phyloP scores from a whole-genome alignment of 2,797 vertebrate genomes.

The Lagorchestes hirsutus region DNA sequence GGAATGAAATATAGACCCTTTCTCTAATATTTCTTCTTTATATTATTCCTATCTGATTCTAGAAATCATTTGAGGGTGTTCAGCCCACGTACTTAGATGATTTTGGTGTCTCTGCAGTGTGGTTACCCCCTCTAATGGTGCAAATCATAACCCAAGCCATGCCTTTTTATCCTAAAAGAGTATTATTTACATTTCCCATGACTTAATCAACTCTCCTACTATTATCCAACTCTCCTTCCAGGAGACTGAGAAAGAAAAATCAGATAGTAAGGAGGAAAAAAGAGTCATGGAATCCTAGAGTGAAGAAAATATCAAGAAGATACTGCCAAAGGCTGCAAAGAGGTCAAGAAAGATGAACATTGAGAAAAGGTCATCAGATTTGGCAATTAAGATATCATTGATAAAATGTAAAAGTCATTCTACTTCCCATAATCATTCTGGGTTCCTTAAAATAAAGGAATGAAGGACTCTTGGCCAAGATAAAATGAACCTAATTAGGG shows the following conservation, averaged over 20 bases:
- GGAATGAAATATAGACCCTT: slow-evolving; percentile 43
- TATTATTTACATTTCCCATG: not conserved
- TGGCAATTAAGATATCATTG: not conserved
- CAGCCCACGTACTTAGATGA: not conserved
- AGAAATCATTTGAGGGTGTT: not conserved
- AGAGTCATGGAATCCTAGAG: not conserved
- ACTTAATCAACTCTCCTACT: not conserved
- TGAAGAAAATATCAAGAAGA: not conserved
- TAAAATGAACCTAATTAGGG: not conserved
- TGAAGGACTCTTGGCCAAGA: not conserved
- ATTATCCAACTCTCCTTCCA: not conserved
- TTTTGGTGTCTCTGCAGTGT: not conserved
- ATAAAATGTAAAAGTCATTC: not conserved
- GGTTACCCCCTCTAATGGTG: not conserved
- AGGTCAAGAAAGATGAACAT: not conserved
- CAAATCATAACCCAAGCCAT: not conserved
- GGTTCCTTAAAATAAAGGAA: not conserved
- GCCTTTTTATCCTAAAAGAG: not conserved
- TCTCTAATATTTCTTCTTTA: slow-evolving; percentile 26
- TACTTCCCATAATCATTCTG: not conserved
- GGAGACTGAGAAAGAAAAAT: not conserved
- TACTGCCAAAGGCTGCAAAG: not conserved
- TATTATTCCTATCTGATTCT: slow-evolving; percentile 12
- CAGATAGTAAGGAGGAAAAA: not conserved
- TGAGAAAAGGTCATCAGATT: not conserved